Conservation (phyloP, 2,888 invertebrate species). For the Chironomus tentans region DNA sequence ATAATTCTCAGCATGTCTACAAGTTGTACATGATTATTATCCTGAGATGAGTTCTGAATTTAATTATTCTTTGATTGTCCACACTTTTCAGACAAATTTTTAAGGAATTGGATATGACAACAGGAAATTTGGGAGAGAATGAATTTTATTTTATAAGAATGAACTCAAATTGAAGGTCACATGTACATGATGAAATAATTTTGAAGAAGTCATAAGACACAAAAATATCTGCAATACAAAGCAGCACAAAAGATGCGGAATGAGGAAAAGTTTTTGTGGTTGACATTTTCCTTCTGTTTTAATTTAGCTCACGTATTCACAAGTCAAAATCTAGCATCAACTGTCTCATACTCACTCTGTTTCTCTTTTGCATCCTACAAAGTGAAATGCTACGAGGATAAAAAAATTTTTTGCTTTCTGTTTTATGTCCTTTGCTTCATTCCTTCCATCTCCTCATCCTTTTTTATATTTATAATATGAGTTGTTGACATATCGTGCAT, state of each 20-base stretch:
- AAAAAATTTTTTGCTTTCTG: not conserved
- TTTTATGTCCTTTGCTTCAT: not conserved
- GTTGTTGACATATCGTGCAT: conserved; percentile 17
- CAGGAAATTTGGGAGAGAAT: not conserved
- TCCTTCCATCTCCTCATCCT: not conserved
- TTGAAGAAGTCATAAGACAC: not conserved
- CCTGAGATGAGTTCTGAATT: not conserved
- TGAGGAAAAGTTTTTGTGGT: conserved; percentile 2
- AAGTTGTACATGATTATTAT: not conserved
- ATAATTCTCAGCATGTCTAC: not conserved
- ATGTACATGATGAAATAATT: not conserved
- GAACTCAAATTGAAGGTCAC: not conserved
- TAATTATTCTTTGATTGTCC: not conserved
- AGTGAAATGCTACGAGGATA: not conserved
- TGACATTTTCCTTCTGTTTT: conserved; percentile 17
- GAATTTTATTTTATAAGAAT: not conserved
- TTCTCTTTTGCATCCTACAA: not conserved
- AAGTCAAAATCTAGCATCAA: not conserved
- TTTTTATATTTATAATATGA: not conserved
- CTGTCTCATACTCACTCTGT: no score
- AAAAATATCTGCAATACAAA: not conserved
- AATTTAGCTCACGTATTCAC: conserved; percentile 24
- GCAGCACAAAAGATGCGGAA: not conserved
- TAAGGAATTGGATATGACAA: not conserved
- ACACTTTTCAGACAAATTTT: not conserved